phyloP scores from a whole-genome alignment of 2,797 vertebrate species.

The Sus cebifrons region DNA sequence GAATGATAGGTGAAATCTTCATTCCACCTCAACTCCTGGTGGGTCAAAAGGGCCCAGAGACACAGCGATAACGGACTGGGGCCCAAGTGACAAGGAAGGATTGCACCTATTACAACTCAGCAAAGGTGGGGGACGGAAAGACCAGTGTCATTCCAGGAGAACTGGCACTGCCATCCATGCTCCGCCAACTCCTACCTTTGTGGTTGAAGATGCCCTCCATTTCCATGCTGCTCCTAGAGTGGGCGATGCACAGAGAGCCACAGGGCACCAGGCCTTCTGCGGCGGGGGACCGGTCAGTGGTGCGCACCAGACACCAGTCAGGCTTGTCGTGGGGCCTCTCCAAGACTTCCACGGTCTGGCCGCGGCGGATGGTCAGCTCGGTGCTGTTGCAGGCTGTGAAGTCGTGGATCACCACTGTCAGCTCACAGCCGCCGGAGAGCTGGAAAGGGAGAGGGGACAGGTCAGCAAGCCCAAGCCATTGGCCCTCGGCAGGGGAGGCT shows the following conservation, averaged over 20 bases:
- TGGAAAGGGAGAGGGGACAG: constrained; percentile 84
- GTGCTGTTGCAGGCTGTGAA: constrained; percentile 98
- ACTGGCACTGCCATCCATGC: rapidly evolving
- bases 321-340: constrained; percentile 98
- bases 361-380: constrained; percentile 97
- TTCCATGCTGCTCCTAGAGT: constrained; percentile 99
- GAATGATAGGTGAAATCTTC: neutral
- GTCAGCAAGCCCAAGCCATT: neutral
- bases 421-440: constrained; percentile 98
- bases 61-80: rapidly evolving
- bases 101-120: rapidly evolving
- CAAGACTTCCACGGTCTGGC: constrained; percentile 98
- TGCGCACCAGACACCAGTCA: constrained; percentile 98
- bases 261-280: constrained; percentile 98
- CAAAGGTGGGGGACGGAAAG: rapidly evolving
- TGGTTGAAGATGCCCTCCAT: constrained; percentile 99
- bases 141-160: rapidly evolving
- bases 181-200: constrained; percentile 93
- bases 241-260: constrained; percentile 97
- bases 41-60: neutral
- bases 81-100: neutral
- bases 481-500: rapidly evolving
- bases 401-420: constrained; percentile 99
- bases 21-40: neutral
- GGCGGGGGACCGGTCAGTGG: constrained; percentile 97